A percentile compares a stretch with the other conserved stretches of the same genome.
Conservation (phyloP, 2,888 invertebrate genomes). For the Glomeris marginata region DNA sequence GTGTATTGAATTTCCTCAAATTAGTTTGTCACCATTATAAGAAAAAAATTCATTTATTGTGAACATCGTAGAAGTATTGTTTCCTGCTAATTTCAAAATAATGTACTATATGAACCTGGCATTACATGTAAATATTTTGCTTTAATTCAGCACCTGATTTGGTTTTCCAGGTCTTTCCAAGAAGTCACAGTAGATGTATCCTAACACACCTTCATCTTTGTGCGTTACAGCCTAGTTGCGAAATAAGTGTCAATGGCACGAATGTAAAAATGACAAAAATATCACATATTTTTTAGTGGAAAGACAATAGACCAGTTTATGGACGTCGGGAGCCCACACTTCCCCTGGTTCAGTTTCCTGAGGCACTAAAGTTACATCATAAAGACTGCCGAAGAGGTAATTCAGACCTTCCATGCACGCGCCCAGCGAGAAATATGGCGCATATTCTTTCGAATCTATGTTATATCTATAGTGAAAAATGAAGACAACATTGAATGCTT, state of each 20-base stretch:
- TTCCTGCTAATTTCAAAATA: background rate
- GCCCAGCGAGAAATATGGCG: conserved; percentile 80
- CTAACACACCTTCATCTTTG: conserved; percentile 62
- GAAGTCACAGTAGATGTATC: conserved; percentile 94
- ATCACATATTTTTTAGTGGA: background rate
- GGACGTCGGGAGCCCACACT: conserved; percentile 72
- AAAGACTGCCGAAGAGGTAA: conserved; percentile 64
- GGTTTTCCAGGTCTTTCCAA: conserved; percentile 83
- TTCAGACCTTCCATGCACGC: conserved; percentile 96
- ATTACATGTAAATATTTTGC: too few relatives aligned
- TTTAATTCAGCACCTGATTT: conserved; percentile 42
- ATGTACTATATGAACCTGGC: too few relatives aligned
- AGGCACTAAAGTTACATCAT: conserved; percentile 59
- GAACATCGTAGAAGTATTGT: background rate
- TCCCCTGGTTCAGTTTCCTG: conserved; percentile 60
- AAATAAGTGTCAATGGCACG: background rate
- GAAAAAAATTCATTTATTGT: background rate
- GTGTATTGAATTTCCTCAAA: too few relatives aligned
- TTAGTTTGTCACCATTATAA: too few relatives aligned
- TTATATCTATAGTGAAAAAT: conserved; percentile 15
- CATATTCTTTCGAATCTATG: conserved; percentile 21
- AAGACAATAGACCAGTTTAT: conserved; percentile 52
- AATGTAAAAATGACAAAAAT: background rate
- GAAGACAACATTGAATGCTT: background rate
- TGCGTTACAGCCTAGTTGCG: conserved; percentile 47